Evolutionary conservation across 2,113 vertebrate genomes (phyloP).

Genomic region (Actenoides hombroni): DNA sequence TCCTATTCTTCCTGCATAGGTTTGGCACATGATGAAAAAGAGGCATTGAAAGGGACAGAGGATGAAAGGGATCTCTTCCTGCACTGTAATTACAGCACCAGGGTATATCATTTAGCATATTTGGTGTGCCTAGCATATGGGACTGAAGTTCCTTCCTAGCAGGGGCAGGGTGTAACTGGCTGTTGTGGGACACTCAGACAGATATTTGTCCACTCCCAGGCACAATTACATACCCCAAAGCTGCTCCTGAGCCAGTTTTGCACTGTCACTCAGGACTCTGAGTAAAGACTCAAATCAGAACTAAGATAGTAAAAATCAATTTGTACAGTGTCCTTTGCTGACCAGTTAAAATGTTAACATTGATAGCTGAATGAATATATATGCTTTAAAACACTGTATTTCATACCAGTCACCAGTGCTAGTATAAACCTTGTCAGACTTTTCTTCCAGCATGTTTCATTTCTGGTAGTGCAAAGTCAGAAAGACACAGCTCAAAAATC

Average conservation of each 20-base stretch:
- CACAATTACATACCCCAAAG: neutral
- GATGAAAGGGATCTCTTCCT: neutral
- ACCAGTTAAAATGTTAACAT: too few relatives aligned
- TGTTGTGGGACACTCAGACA: neutral
- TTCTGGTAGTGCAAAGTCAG: neutral
- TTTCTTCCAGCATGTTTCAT: neutral
- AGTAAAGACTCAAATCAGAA: neutral
- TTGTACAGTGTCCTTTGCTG: neutral
- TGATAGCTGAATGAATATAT: accelerated
- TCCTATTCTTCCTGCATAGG: neutral
- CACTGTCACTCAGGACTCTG: neutral
- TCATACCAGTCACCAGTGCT: too few relatives aligned
- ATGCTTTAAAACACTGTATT: accelerated
- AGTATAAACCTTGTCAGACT: neutral
- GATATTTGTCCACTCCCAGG: neutral
- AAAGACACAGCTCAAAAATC: neutral
- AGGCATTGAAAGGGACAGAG: neutral
- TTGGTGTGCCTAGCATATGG: neutral
- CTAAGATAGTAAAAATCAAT: neutral
- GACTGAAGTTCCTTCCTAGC: neutral
- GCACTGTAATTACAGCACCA: neutral
- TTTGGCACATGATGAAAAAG: accelerated
- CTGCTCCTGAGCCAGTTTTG: neutral
- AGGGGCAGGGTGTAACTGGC: neutral
- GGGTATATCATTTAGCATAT: accelerated